Evolutionary conservation across 30 jellyfish, hydroid and myxozoan species (phyloP), one percentile per base, ranked within the genome.

Genomic region (Catostylus mosaicus): DNA sequence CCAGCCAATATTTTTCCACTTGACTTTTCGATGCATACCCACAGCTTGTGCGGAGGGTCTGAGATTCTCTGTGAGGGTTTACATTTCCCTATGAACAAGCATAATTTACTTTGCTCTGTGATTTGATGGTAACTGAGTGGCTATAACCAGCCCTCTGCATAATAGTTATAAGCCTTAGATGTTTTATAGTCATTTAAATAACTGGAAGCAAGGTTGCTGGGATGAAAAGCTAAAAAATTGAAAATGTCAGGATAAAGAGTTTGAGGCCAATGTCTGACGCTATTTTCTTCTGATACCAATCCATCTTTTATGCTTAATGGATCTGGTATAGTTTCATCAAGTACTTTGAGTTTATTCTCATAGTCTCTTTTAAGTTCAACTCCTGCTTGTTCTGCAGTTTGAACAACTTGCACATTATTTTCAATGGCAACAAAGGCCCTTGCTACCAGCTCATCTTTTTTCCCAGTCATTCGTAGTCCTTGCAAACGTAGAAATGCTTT

Each of bases 91-190:
- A 26, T 60, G 36, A 74, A 14, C 8, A 85, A 12, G 51, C 94
- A 83, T 23, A 6, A 70, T 62, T 70, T 70, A n/a, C 56, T 47
- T 3, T 62, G 54, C 30, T 5, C 32, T 22, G 40, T 59, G 24
- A 85, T 40, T 1, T 27, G 60, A 12, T 85, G 69, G 64, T 8
- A 64, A 20, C 26, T 20, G 31, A 75, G 46, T n/a, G 79, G 77
- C 5, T 27, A n/a, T 27, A 75, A 75, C 92, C 96, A 83, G 12
- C 94, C 94, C 16, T 54, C 20, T 32, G 73, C 38, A 38, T 20
- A 72, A 69, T 83, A 83, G 36, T 92, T 75, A 36, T 76, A 85
- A 2, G 96, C 92, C 62, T 84, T 84, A 4, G 90, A 84, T 22
- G 73, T 52, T 34, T 84, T 84, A 47, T 85, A 73, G 69, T 82